These are phyloP conservation scores for Dasysyrphus albostriatus DNA, from an alignment of 2,888 invertebrate genomes.

Conservation along the genomic window DNA sequence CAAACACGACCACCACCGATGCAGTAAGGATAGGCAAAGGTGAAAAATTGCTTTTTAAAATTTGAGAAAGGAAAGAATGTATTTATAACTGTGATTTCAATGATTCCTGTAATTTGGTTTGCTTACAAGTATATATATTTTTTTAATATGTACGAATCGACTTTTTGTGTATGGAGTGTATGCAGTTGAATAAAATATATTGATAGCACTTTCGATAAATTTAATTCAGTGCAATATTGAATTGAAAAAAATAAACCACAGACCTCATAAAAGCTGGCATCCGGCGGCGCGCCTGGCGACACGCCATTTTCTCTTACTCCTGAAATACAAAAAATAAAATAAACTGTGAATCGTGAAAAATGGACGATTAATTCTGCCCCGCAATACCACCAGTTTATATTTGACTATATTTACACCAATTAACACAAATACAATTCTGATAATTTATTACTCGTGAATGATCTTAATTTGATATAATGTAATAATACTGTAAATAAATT, in stretches of 20 bases:
- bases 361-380: background rate
- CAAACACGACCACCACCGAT: slow-evolving; percentile 16
- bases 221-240: slow-evolving; percentile 63
- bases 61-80: slow-evolving; percentile 45
- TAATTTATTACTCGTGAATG: slow-evolving; percentile 68
- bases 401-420: slow-evolving; percentile 22
- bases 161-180: background rate
- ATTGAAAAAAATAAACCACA: slow-evolving; percentile 72
- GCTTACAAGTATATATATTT: background rate
- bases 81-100: slow-evolving; percentile 64
- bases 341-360: background rate
- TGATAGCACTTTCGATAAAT: slow-evolving; percentile 59
- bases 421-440: slow-evolving; percentile 45
- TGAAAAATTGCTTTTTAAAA: slow-evolving; percentile 8
- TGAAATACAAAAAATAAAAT: background rate
- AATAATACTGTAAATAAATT: slow-evolving; percentile 66
- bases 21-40: background rate
- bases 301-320: background rate
- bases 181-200: slow-evolving; percentile 56
- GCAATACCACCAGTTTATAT: background rate
- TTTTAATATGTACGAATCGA: background rate
- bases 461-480: slow-evolving; percentile 73
- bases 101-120: slow-evolving; percentile 49
- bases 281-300: background rate
- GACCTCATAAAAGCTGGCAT: slow-evolving; percentile 50